These are phyloP conservation scores for Eulimnadia texana DNA, from an alignment of 1,140 invertebrate genomes.

Conservation along the genomic window DNA sequence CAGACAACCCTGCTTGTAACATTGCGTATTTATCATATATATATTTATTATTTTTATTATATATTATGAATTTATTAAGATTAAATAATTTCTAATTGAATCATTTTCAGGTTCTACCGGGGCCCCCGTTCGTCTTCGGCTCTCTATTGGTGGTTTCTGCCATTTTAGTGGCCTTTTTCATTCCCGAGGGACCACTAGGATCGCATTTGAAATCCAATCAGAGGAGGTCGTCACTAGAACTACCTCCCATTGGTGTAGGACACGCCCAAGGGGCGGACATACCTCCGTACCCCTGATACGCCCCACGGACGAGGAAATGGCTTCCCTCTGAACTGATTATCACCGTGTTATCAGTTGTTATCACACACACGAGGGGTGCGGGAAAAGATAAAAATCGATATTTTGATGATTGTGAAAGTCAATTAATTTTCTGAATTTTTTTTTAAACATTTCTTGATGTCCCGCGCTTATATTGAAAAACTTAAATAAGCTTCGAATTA, in stretches of 20 bases:
- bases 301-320: slow-evolving; percentile 3
- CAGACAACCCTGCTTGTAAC: too few species aligned
- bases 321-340: slow-evolving; percentile 3
- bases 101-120: slow-evolving; percentile 60
- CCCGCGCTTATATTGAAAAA: too few species aligned
- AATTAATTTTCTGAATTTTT: too few species aligned
- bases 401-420: too few species aligned
- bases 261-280: not conserved
- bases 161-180: slow-evolving; percentile 77
- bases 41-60: not conserved
- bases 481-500: too few species aligned
- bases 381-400: not conserved
- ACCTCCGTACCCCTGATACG: slow-evolving; percentile 4
- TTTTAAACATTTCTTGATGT: too few species aligned
- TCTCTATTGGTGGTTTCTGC: slow-evolving; percentile 91
- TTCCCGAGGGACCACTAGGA: slow-evolving; percentile 46
- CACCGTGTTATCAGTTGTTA: too few species aligned
- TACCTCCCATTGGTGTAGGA: not conserved
- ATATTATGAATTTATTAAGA: too few species aligned
- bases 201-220: slow-evolving; percentile 17
- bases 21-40: too few species aligned
- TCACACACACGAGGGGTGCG: not conserved
- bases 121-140: slow-evolving; percentile 99
- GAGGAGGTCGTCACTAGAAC: slow-evolving; percentile 1
- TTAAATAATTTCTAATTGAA: slow-evolving; percentile 1